Conservation (phyloP, 1,140 invertebrate genomes). For the Thereuonema tuberculata region DNA sequence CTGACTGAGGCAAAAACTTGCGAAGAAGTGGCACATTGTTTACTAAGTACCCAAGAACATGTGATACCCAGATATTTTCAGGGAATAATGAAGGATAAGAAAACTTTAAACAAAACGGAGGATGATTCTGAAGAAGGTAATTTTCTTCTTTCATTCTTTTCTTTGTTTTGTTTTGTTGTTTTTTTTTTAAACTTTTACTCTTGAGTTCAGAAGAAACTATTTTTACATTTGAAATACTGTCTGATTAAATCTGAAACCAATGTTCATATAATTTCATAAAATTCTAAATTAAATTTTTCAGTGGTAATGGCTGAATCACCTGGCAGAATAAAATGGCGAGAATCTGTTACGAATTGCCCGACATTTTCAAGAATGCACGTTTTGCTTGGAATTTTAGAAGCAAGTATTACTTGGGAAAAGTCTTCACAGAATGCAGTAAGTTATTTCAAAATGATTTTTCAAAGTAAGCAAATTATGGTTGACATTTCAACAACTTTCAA, state of each 20-base stretch:
- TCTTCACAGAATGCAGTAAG: conserved; percentile 35
- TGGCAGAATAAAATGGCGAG: conserved; percentile 30
- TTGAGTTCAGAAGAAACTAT: neutral
- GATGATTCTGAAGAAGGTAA: conserved; percentile 19
- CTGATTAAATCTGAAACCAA: too few species aligned
- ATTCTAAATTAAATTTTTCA: too few species aligned
- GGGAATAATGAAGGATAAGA: conserved; percentile 24
- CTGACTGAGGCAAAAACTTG: conserved; percentile 20
- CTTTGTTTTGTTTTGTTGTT: neutral
- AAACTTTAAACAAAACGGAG: conserved; percentile 16
- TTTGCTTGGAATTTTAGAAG: conserved; percentile 32
- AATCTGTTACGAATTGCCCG: conserved; percentile 26
- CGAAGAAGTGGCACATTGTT: conserved; percentile 16
- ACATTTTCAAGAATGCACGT: conserved; percentile 34
- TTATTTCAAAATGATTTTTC: too few species aligned
- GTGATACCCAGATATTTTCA: conserved; percentile 27
- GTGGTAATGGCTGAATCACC: too few species aligned
- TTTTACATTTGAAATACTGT: too few species aligned
- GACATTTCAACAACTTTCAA: too few species aligned
- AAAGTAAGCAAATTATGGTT: too few species aligned
- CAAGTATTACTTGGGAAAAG: conserved; percentile 36
- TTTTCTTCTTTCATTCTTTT: neutral
- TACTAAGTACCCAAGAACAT: conserved; percentile 22
- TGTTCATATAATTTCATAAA: too few species aligned
- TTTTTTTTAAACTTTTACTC: neutral